Base-by-base conservation (phyloP, 1,140 invertebrate species). In the Argopecten irradians region DNA sequence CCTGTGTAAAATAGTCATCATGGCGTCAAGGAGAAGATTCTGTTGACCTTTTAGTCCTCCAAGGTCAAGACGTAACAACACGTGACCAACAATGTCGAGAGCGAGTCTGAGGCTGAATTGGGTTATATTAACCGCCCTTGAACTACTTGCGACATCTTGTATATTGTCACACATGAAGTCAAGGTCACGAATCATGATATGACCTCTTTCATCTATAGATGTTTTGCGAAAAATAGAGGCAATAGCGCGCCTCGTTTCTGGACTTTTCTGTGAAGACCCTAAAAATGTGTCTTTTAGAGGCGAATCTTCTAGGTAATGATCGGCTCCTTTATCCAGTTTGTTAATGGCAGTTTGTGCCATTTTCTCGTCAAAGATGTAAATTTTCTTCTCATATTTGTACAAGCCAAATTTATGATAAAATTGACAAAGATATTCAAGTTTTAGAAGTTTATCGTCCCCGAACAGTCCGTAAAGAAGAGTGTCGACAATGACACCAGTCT, bases 281-380 rank as follows among this genome's bases (percentile, higher is more conserved):
- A 93, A 84, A 82, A 93, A 92, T 39, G 91, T 93, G 32, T 90
- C 89, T 46, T 91, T 92, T 19, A 93, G 43, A 13, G 92, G 92
- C 11, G 92, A 93, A 33, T 93, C 86, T 13, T 91, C 86, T 36
- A 93, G 71, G 71, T 93, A 93, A 35, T 93, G 71, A 34, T 90
- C 90, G 1, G 90, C 92, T 0, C 92, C 92, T 84, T 93, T 93
- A n/a, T 93, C 92, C 22, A 92, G 83, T 41, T 92, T 93, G 83
- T 93, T 89, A 7, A 93, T 93, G 22, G 89, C 91, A 3, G 90
- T 89, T 28, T 93, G 91, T 43, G 91, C 89, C n/a, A 89, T 46
- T 87, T 90, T 90, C 33, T 87, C 87, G 32, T 93, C 89, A 41
- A 92, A 89, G n/a, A 93, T 88, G 43, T 93, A 93, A n/a, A 92